A percentile compares a stretch with the other conserved stretches of the same genome.
Conservation (phyloP, 2,888 invertebrate species). For the Pachymerium ferrugineum region DNA sequence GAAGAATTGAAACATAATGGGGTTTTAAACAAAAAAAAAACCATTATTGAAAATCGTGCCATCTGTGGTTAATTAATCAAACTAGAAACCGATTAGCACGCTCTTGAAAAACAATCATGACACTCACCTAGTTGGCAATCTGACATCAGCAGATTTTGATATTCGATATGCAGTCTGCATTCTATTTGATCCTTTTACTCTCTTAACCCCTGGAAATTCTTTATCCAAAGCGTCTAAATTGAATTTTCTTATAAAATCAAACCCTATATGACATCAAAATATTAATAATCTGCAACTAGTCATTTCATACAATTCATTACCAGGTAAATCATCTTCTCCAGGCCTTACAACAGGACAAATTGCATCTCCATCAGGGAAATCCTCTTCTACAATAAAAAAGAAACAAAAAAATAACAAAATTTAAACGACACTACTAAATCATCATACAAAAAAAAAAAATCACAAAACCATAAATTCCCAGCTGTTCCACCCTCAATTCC, state of each 20-base stretch:
- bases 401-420: background rate
- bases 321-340: conserved; percentile 69
- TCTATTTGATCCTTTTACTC: conserved; percentile 67
- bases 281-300: too few species aligned
- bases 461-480: background rate
- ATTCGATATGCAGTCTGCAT: conserved; percentile 75
- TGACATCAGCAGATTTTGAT: conserved; percentile 65
- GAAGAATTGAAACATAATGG: background rate
- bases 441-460: too few species aligned
- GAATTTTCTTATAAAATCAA: conserved; percentile 74
- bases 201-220: conserved; percentile 60
- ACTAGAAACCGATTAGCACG: too few species aligned
- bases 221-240: conserved; percentile 52
- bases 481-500: background rate
- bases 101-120: too few species aligned
- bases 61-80: background rate
- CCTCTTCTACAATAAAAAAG: conserved; percentile 35
- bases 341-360: conserved; percentile 48
- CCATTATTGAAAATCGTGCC: background rate
- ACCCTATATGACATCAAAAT: too few species aligned
- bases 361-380: conserved; percentile 36
- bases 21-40: background rate
- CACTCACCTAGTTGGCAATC: conserved; percentile 62
- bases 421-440: too few species aligned
- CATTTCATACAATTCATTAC: conserved; percentile 36